Percentiles rank a stretch among this genome's conserved stretches.
Conservation (phyloP, 2,888 invertebrate genomes). For the Xestia c-nigrum region DNA sequence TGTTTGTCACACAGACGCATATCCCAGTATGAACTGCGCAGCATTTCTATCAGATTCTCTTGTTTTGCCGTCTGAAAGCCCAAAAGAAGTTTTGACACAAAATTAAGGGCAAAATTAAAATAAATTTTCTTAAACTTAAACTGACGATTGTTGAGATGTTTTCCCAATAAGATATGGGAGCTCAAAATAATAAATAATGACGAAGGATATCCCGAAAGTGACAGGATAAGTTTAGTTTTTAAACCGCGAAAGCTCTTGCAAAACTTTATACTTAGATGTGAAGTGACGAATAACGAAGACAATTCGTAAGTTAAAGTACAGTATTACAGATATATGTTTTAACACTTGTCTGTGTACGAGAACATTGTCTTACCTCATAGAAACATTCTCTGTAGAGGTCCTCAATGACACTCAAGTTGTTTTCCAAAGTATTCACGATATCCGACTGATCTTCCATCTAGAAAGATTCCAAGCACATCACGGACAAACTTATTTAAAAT, state of each 20-base stretch:
- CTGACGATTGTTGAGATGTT: too few relatives aligned
- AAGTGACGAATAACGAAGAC: not conserved
- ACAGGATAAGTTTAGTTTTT: too few relatives aligned
- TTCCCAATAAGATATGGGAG: too few relatives aligned
- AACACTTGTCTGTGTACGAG: not conserved
- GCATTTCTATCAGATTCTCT: constrained; percentile 81
- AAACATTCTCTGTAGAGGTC: constrained; percentile 86
- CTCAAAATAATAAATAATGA: too few relatives aligned
- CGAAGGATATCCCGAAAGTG: too few relatives aligned
- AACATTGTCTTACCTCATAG: constrained; percentile 81
- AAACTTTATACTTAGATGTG: too few relatives aligned
- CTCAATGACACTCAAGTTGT: constrained; percentile 81
- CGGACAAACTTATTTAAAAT: not conserved
- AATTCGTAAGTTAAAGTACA: not conserved
- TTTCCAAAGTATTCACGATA: constrained; percentile 77
- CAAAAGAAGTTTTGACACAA: too few relatives aligned
- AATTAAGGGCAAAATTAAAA: not conserved
- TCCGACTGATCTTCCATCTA: constrained; percentile 75
- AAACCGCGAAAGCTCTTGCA: too few relatives aligned
- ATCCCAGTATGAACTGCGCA: constrained; percentile 80
- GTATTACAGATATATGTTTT: not conserved
- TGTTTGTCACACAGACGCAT: constrained; percentile 78
- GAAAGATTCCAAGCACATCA: constrained; percentile 61
- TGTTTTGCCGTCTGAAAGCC: constrained; percentile 80
- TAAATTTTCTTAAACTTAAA: too few relatives aligned